Evolutionary conservation across 1,140 invertebrate genomes (phyloP).

Genomic region (Bombus pyrosoma): DNA sequence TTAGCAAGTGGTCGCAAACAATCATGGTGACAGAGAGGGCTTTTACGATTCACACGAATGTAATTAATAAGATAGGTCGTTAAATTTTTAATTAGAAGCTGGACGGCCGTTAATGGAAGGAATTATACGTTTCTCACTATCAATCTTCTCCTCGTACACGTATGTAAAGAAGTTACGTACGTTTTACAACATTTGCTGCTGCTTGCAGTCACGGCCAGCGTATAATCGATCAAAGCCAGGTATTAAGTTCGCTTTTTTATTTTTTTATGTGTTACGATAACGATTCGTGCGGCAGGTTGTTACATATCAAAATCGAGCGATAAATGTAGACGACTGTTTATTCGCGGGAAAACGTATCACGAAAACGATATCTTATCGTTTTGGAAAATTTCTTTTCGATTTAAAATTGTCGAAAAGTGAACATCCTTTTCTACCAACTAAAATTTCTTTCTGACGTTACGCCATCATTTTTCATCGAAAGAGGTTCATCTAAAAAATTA

Average conservation of each 20-base stretch:
- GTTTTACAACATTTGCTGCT: not conserved
- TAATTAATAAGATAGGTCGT: not conserved
- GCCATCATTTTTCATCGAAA: no score
- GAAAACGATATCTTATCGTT: not conserved
- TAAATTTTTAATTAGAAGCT: not conserved
- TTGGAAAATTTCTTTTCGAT: not conserved
- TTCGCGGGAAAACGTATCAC: no score
- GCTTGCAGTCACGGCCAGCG: slow-evolving; percentile 34
- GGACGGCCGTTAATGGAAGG: not conserved
- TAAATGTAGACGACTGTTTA: not conserved
- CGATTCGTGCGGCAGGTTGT: not conserved
- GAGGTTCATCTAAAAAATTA: no score
- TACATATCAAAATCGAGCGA: not conserved
- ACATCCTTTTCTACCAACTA: no score
- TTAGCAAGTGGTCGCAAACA: no score
- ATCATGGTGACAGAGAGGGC: not conserved
- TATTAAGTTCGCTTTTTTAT: not conserved
- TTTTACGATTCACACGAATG: not conserved
- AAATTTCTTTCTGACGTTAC: no score
- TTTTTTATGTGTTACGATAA: not conserved
- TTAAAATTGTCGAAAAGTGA: not conserved
- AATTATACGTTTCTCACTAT: not conserved
- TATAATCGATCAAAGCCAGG: slow-evolving; percentile 21
- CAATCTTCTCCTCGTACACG: not conserved
- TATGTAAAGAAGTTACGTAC: not conserved